phyloP scores from a whole-genome alignment of 23 tunicate species.

The Halocynthia aurantium region DNA sequence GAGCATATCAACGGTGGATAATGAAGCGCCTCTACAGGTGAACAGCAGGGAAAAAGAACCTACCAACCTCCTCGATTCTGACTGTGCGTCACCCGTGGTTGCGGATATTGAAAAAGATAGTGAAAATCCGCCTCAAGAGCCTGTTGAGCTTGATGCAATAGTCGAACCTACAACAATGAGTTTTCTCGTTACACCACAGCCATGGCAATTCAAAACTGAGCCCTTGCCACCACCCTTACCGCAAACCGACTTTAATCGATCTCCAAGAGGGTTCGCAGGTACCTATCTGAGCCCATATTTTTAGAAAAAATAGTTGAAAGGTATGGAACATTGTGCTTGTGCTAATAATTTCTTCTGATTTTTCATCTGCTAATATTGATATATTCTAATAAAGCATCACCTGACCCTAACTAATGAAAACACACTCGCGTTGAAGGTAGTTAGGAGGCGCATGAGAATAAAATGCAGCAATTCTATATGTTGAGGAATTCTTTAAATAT shows the following conservation, averaged over 20 bases:
- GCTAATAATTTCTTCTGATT: too few relatives aligned
- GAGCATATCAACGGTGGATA: background rate
- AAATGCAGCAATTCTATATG: too few relatives aligned
- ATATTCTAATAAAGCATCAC: too few relatives aligned
- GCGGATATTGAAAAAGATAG: background rate
- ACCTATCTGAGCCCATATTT: constrained; percentile 14
- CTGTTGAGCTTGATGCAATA: background rate
- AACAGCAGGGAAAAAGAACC: background rate
- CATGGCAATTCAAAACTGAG: constrained; percentile 15
- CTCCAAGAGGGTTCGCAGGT: constrained; percentile 24
- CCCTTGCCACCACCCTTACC: background rate
- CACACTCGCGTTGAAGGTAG: too few relatives aligned
- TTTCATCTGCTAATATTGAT: too few relatives aligned
- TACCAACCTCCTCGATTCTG: background rate
- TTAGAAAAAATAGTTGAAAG: background rate
- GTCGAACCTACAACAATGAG: background rate
- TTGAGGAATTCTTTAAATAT: too few relatives aligned
- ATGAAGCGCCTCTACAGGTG: background rate
- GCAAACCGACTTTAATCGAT: constrained; percentile 20
- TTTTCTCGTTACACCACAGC: constrained; percentile 6
- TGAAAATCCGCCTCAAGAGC: background rate
- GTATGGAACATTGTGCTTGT: too few relatives aligned
- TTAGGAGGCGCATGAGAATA: too few relatives aligned
- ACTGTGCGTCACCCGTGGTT: background rate
- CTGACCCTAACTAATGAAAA: too few relatives aligned